These are phyloP conservation scores for Coregonus ussuriensis DNA, from an alignment of 2,797 vertebrate species.

Conservation along the genomic window DNA sequence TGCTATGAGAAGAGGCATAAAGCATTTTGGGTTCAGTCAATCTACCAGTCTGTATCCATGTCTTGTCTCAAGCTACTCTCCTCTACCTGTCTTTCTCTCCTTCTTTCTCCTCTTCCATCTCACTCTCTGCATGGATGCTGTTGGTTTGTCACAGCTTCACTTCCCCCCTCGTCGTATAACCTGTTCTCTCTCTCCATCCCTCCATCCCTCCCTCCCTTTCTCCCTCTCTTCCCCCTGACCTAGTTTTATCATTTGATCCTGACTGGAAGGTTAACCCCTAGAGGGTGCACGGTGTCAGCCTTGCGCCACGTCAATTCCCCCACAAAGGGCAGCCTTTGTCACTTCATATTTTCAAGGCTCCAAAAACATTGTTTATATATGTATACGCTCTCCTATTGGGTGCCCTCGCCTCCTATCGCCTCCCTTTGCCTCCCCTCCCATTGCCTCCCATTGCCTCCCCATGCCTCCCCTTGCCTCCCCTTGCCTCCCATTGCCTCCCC, in stretches of 20 bases:
- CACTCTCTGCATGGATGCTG: neutral
- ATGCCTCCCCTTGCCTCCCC: conserved; percentile 10
- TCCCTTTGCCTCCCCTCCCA: conserved; percentile 20
- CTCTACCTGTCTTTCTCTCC: neutral
- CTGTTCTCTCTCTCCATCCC: conserved; percentile 11
- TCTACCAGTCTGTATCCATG: neutral
- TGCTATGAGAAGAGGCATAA: neutral
- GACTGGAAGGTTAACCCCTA: conserved; percentile 79
- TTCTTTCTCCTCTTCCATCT: conserved; percentile 3
- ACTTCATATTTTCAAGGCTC: conserved; percentile 80
- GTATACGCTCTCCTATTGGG: conserved; percentile 64
- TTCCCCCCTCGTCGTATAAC: neutral
- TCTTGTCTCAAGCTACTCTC: neutral
- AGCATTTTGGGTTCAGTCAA: neutral
- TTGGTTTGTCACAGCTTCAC: conserved; percentile 17
- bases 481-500: neutral
- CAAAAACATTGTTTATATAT: conserved; percentile 66
- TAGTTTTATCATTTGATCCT: conserved; percentile 91
- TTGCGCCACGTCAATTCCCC: conserved; percentile 77
- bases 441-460: neutral
- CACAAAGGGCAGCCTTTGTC: conserved; percentile 80
- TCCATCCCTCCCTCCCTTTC: conserved; percentile 7
- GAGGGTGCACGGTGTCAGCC: conserved; percentile 75
- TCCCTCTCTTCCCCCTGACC: conserved; percentile 81
- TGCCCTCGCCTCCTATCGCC: conserved; percentile 22